Percentiles rank a stretch among this genome's conserved stretches.
phyloP scores from a whole-genome alignment of 2,113 vertebrate species.

The Corythornis vintsioides region DNA sequence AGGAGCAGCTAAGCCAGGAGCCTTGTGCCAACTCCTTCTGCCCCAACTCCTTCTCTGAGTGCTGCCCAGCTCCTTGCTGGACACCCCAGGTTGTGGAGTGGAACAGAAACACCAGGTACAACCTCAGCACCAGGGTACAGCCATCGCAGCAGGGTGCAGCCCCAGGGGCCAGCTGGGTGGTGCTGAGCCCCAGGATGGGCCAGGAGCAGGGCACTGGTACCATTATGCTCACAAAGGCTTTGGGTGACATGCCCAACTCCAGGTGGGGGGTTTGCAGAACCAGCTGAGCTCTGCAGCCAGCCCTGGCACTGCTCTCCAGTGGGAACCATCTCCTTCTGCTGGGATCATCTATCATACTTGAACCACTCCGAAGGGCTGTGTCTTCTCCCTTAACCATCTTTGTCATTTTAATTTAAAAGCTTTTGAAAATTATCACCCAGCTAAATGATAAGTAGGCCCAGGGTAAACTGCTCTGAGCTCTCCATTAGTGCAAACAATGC shows the following conservation, averaged over 20 bases:
- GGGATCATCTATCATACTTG: slow-evolving; percentile 38
- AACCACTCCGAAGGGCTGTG: slow-evolving; percentile 13
- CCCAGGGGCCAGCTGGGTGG: not conserved
- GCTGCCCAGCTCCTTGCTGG: rapidly evolving
- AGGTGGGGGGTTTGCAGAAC: not conserved
- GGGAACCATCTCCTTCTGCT: not conserved
- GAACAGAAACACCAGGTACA: not conserved
- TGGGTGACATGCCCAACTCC: not conserved
- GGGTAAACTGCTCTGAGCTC: slow-evolving; percentile 51
- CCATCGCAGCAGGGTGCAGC: too few relatives aligned
- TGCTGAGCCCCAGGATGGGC: not conserved
- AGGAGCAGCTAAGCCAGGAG: rapidly evolving
- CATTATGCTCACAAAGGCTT: not conserved
- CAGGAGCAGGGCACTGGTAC: not conserved
- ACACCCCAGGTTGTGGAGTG: rapidly evolving
- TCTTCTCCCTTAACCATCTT: slow-evolving; percentile 17
- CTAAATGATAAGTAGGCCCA: slow-evolving; percentile 30
- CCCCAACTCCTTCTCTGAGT: not conserved
- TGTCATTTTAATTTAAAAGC: slow-evolving; percentile 66
- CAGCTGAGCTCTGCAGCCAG: not conserved
- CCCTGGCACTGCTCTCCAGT: not conserved
- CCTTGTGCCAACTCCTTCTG: not conserved
- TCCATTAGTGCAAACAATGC: slow-evolving; percentile 53
- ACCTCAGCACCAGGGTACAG: too few relatives aligned
- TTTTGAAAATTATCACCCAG: slow-evolving; percentile 51